Evolutionary conservation across 2,888 invertebrate genomes (phyloP).

Genomic region (Lordiphosa andalusiaca): DNA sequence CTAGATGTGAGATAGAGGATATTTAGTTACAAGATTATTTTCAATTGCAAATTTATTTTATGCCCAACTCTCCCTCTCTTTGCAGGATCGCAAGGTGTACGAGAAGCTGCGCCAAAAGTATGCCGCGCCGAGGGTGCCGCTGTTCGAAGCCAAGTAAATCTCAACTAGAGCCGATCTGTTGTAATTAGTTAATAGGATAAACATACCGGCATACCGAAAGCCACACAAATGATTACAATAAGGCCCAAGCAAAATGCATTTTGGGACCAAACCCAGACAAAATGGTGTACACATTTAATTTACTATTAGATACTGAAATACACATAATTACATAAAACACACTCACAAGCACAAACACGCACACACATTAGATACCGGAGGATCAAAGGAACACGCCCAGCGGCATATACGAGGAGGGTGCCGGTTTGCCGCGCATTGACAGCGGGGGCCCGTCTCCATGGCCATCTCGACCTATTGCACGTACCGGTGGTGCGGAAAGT

Average conservation of each 20-base stretch:
- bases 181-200: slow-evolving; percentile 39
- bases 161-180: slow-evolving; percentile 32
- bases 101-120: slow-evolving; percentile 87
- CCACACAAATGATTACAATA: slow-evolving; percentile 25
- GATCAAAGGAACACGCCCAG: slow-evolving; percentile 12
- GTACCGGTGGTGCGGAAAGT: slow-evolving; percentile 9
- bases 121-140: slow-evolving; percentile 78
- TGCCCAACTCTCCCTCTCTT: not conserved
- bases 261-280: slow-evolving; percentile 42
- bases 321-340: slow-evolving; percentile 15
- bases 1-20: too few species aligned
- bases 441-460: slow-evolving; percentile 31
- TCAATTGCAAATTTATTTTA: slow-evolving; percentile 40
- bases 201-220: slow-evolving; percentile 7
- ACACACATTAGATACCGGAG: not conserved
- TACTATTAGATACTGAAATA: slow-evolving; percentile 1
- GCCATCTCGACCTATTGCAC: slow-evolving; percentile 11
- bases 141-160: slow-evolving; percentile 45
- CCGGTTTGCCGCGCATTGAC: slow-evolving; percentile 10
- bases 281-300: slow-evolving; percentile 8
- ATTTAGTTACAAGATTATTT: too few species aligned
- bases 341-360: not conserved
- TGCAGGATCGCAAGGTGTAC: slow-evolving; percentile 87
- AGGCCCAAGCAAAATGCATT: slow-evolving; percentile 32
- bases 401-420: slow-evolving; percentile 15